phyloP scores from a whole-genome alignment of 2,888 invertebrate genomes.

The Pseudococcus viburni region DNA sequence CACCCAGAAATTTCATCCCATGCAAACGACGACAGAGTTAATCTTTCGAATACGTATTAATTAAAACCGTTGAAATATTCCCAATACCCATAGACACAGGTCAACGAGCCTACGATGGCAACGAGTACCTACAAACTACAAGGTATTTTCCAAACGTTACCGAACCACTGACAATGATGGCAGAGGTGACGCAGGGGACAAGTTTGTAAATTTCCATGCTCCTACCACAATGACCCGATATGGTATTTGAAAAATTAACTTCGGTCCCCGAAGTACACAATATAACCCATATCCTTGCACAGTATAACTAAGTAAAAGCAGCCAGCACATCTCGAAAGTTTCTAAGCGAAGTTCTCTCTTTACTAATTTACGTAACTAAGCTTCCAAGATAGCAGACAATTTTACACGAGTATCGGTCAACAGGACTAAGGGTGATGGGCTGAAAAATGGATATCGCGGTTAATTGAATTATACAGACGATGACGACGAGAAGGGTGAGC shows the following conservation, averaged over 20 bases:
- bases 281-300: not conserved
- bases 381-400: not conserved
- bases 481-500: not conserved
- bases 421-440: not conserved
- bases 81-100: no score
- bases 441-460: slow-evolving; percentile 17
- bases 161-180: not conserved
- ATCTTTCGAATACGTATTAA: no score
- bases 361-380: not conserved
- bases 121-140: no score
- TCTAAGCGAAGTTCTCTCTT: not conserved
- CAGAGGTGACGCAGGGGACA: not conserved
- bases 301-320: not conserved
- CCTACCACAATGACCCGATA: not conserved
- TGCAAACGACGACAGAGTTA: no score
- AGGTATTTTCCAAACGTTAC: not conserved
- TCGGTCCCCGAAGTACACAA: not conserved
- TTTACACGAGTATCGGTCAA: not conserved
- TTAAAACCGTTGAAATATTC: no score
- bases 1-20: no score
- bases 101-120: no score
- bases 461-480: not conserved
- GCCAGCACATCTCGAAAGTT: not conserved
- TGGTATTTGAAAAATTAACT: slow-evolving; percentile 11
- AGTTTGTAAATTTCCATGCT: not conserved